Evolutionary conservation across 2,888 invertebrate genomes (phyloP), one percentile per base, ranked within the genome.

Genomic region (Dicranocentrus wangi): DNA sequence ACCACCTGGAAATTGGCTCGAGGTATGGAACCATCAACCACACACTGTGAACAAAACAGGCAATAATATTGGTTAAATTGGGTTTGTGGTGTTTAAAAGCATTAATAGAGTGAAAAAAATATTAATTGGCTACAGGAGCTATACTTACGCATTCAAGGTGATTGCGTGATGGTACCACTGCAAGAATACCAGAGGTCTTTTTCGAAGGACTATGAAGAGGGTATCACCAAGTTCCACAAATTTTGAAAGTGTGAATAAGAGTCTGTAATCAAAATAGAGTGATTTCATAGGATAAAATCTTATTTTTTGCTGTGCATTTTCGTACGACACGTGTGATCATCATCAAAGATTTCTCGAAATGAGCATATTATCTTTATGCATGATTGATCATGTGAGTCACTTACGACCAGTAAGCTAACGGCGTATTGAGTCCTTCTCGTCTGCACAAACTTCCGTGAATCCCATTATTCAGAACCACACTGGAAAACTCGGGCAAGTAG

Each of bases 1-100:
- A 97, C 96, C 96, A 96, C 86, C 97, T 92, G 70, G 95, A 95
- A 60, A 95, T 94, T 7, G 95, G 93, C 72, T 95, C 95, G 90
- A 94, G 95, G 89, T 95, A 95, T 66, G 94, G 93, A 90, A 95
- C 95, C n/a, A 94, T 94, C 90, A 94, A 96, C 97, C 97, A 97
- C 23, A 95, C 94, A 90, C 92, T 73, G 97, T 42, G 32, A 39
- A 32, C 28, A 21, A 13, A n/a, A 25, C 7, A 65, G 43, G 19
- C 28, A 61, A 61, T 61, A 5, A 17, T n/a, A n/a, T n/a, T n/a
- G n/a, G n/a, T n/a, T n/a, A n/a, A n/a, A n/a, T n/a, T n/a, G n/a
- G n/a, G n/a, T n/a, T n/a, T n/a, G n/a, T n/a, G n/a, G n/a, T n/a
- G n/a, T n/a, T n/a, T n/a, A n/a, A n/a, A n/a, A n/a, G n/a, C n/a